These are phyloP conservation scores for Brachymystax lenok DNA, from an alignment of 2,797 vertebrate species.

Conservation along the genomic window DNA sequence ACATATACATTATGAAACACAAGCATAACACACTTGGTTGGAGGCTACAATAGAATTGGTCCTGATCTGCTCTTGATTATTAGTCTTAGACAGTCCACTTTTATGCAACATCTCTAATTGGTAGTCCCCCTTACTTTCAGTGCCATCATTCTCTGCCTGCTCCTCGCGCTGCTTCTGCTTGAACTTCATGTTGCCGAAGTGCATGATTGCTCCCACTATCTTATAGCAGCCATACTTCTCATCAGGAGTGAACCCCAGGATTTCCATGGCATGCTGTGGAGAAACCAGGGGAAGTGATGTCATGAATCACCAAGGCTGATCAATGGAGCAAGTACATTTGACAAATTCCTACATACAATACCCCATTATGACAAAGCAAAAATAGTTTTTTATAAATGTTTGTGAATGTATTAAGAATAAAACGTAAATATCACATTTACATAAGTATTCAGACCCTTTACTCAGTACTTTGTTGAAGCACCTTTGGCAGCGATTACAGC, in stretches of 20 bases:
- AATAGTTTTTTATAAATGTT: no score
- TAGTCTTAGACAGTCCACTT: slow-evolving; percentile 3
- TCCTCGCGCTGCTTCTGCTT: slow-evolving; percentile 93
- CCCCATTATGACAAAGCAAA: no score
- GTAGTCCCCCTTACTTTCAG: slow-evolving; percentile 11
- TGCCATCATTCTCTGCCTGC: slow-evolving; percentile 72
- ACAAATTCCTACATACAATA: neutral
- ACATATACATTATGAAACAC: neutral
- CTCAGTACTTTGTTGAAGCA: no score
- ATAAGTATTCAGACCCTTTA: no score
- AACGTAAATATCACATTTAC: no score
- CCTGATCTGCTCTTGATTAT: neutral
- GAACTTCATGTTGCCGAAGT: slow-evolving; percentile 97
- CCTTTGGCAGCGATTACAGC: no score
- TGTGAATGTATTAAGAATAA: no score
- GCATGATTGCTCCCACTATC: slow-evolving; percentile 92
- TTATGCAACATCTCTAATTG: neutral
- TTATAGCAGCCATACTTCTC: slow-evolving; percentile 94
- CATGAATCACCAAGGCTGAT: neutral
- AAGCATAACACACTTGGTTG: neutral
- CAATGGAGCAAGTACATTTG: neutral
- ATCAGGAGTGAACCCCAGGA: slow-evolving; percentile 85
- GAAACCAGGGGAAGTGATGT: neutral
- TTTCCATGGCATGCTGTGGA: slow-evolving; percentile 89
- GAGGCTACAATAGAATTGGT: neutral